A percentile compares a stretch with the other conserved stretches of the same genome.
phyloP scores from a whole-genome alignment of 2,113 vertebrate species.

The Saguinus imperator region DNA sequence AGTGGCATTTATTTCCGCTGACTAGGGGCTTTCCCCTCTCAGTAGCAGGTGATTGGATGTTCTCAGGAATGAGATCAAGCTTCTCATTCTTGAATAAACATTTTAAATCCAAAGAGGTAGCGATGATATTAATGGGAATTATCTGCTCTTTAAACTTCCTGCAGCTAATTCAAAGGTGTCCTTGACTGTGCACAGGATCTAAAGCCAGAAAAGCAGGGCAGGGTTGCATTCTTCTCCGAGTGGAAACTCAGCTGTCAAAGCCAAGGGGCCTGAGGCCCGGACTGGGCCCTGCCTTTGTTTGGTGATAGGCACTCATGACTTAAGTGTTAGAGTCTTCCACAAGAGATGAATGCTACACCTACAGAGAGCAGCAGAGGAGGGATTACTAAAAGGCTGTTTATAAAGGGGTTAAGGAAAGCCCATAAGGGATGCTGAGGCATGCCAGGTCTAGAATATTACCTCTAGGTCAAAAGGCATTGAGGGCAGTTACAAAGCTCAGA shows the following conservation, averaged over 20 bases:
- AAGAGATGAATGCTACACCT: neutral
- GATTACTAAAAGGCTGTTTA: neutral
- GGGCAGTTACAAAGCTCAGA: neutral
- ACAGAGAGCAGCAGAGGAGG: neutral
- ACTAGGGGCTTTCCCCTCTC: neutral
- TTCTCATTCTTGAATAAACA: conserved; percentile 51
- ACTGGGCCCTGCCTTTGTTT: neutral
- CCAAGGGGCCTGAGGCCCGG: neutral
- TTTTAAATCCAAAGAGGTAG: conserved; percentile 25
- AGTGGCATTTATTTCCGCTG: neutral
- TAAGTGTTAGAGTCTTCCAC: neutral
- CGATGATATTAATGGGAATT: neutral
- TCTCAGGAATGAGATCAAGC: neutral
- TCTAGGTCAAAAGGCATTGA: neutral
- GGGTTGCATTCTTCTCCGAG: neutral
- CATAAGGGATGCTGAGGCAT: neutral
- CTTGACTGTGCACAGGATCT: neutral
- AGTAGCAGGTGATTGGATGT: neutral
- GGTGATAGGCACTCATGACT: neutral
- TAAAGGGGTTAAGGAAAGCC: neutral
- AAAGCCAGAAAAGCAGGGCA: neutral
- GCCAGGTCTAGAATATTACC: neutral
- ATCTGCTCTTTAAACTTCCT: neutral
- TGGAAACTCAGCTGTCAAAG: neutral
- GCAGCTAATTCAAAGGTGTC: neutral